Conservation (phyloP, 2,113 vertebrate species). For the Zapus hudsonius region DNA sequence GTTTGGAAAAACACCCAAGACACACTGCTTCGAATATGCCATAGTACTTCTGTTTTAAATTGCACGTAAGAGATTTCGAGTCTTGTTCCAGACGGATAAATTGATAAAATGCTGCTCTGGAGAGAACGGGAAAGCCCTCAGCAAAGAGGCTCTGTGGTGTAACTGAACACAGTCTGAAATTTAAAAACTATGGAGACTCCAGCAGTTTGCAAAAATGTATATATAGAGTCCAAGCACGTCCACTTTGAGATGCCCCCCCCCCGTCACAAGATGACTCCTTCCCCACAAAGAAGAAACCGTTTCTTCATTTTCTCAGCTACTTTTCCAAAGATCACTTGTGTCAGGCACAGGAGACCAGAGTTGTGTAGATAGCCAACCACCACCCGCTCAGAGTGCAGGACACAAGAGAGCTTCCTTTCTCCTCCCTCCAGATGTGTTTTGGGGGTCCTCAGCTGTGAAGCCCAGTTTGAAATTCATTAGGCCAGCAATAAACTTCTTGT, state of each 20-base stretch:
- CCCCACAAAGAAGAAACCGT: conserved; percentile 71
- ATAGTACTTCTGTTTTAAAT: conserved; percentile 72
- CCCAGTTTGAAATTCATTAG: conserved; percentile 84
- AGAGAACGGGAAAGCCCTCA: neutral
- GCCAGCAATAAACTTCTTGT: conserved; percentile 83
- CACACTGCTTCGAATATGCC: conserved; percentile 59
- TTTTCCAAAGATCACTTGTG: conserved; percentile 84
- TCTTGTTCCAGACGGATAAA: conserved; percentile 62
- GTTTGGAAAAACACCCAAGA: conserved; percentile 75
- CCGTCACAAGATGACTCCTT: conserved; percentile 50
- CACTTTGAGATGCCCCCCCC: conserved; percentile 48
- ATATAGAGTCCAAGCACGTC: neutral
- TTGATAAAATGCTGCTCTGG: conserved; percentile 67
- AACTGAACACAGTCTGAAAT: conserved; percentile 10
- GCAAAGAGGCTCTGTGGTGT: neutral
- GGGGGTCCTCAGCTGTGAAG: conserved; percentile 82
- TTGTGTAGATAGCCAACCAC: conserved; percentile 76
- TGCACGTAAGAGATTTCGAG: conserved; percentile 50
- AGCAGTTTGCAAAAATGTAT: neutral
- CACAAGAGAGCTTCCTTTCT: conserved; percentile 68
- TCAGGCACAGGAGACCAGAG: conserved; percentile 60
- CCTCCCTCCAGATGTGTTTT: conserved; percentile 77
- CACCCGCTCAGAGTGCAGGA: conserved; percentile 73
- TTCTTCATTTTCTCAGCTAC: conserved; percentile 81
- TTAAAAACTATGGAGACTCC: neutral